A percentile compares a stretch with the other conserved stretches of the same genome.
These are phyloP conservation scores for Amaurobius ferox DNA, from an alignment of 2,888 invertebrate species.

Conservation along the genomic window DNA sequence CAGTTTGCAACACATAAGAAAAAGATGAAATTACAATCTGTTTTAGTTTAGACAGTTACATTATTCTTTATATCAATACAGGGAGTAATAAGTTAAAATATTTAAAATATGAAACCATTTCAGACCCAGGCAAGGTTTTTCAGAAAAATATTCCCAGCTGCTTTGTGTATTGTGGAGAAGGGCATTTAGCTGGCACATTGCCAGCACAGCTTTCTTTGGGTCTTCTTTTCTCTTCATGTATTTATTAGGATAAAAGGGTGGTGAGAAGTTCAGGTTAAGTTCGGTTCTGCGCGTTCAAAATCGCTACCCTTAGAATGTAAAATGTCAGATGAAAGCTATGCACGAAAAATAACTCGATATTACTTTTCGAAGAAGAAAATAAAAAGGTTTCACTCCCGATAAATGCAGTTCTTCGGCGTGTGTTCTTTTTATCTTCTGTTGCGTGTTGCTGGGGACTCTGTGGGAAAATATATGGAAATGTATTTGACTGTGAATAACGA, in stretches of 20 bases:
- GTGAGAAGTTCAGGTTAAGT: constrained; percentile 46
- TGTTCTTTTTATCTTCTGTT: constrained; percentile 9
- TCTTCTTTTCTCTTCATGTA: constrained; percentile 24
- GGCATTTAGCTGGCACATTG: constrained; percentile 39
- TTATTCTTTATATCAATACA: too few relatives aligned
- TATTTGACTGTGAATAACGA: constrained; percentile 52
- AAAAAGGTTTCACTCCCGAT: constrained; percentile 37
- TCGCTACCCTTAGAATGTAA: constrained; percentile 30
- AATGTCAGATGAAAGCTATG: constrained; percentile 37
- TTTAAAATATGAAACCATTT: neutral
- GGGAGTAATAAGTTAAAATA: too few relatives aligned
- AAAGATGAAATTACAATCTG: neutral
- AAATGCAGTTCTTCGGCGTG: constrained; percentile 14
- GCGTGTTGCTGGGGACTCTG: constrained; percentile 7
- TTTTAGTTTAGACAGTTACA: too few relatives aligned
- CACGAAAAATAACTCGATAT: constrained; percentile 54
- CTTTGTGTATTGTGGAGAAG: constrained; percentile 22
- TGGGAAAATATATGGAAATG: constrained; percentile 63
- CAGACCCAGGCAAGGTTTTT: neutral
- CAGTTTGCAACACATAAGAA: neutral
- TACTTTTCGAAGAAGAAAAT: constrained; percentile 53
- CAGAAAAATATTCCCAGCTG: constrained; percentile 11
- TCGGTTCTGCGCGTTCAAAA: constrained; percentile 34
- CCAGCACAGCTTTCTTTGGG: constrained; percentile 21
- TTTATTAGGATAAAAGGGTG: constrained; percentile 46